These are phyloP conservation scores for Galleria mellonella DNA, from an alignment of 1,140 invertebrate genomes.

Conservation along the genomic window DNA sequence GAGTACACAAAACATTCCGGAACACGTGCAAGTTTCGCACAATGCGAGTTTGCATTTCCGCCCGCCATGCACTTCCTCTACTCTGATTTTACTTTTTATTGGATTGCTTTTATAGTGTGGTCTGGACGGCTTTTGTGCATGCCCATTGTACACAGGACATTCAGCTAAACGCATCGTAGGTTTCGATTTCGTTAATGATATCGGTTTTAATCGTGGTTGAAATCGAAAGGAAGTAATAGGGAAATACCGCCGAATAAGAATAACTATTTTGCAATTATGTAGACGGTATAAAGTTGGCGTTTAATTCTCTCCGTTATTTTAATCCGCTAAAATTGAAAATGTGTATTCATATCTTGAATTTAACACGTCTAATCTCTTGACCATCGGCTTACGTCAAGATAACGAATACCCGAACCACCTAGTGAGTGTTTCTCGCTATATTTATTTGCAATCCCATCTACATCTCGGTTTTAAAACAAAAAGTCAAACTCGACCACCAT, in stretches of 20 bases:
- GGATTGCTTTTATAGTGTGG: constrained; percentile 53
- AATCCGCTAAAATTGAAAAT: constrained; percentile 28
- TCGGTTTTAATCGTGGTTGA: constrained; percentile 56
- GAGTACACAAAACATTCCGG: constrained; percentile 61
- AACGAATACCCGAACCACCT: constrained; percentile 30
- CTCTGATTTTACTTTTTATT: constrained; percentile 70
- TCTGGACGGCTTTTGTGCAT: constrained; percentile 57
- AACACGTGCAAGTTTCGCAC: constrained; percentile 69
- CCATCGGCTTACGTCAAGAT: constrained; percentile 34
- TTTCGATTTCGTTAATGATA: constrained; percentile 73
- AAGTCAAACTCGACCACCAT: constrained; percentile 39
- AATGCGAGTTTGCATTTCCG: constrained; percentile 73
- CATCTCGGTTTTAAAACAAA: constrained; percentile 50
- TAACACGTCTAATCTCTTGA: constrained; percentile 54
- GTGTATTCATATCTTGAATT: constrained; percentile 27
- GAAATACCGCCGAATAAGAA: constrained; percentile 9
- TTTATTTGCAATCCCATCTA: constrained; percentile 52
- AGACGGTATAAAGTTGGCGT: too few relatives aligned
- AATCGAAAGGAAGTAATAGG: constrained; percentile 59
- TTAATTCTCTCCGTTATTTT: constrained; percentile 9
- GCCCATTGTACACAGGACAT: constrained; percentile 57
- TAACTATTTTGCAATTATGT: too few relatives aligned
- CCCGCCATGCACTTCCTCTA: constrained; percentile 70
- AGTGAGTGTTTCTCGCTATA: constrained; percentile 36
- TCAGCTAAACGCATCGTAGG: constrained; percentile 65